phyloP scores from a whole-genome alignment of 2,888 invertebrate genomes.

The Drosophila monieri region DNA sequence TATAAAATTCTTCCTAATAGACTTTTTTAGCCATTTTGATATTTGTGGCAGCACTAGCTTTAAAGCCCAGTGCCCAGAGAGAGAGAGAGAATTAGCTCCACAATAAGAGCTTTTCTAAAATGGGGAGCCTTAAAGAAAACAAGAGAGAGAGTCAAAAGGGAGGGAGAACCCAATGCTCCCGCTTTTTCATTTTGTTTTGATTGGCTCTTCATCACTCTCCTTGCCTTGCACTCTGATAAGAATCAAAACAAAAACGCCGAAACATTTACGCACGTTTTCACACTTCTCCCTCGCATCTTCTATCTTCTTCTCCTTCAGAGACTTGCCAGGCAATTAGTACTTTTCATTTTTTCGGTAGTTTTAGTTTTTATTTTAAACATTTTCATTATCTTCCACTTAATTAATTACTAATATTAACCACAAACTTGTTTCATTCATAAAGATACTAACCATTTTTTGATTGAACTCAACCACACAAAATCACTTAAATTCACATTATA shows the following conservation, averaged over 20 bases:
- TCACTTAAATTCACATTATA: background rate
- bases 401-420: background rate
- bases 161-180: slow-evolving; percentile 48
- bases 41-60: background rate
- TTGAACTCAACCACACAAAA: too few relatives aligned
- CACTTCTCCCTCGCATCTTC: background rate
- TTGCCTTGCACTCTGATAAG: slow-evolving; percentile 69
- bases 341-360: background rate
- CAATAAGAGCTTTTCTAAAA: background rate
- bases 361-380: background rate
- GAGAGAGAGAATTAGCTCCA: slow-evolving; percentile 11
- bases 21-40: background rate
- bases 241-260: slow-evolving; percentile 79
- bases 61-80: background rate
- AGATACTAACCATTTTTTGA: background rate
- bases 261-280: slow-evolving; percentile 50
- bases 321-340: background rate
- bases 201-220: slow-evolving; percentile 57
- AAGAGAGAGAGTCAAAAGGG: background rate
- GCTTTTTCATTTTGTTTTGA: slow-evolving; percentile 72
- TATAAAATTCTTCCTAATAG: too few relatives aligned
- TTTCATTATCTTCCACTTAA: background rate
- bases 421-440: background rate
- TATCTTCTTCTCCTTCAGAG: background rate
- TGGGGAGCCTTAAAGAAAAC: background rate